Percentiles rank a stretch among this genome's conserved stretches.
Conservation (phyloP, 2,888 invertebrate genomes). For the Ectropis crepuscularia region DNA sequence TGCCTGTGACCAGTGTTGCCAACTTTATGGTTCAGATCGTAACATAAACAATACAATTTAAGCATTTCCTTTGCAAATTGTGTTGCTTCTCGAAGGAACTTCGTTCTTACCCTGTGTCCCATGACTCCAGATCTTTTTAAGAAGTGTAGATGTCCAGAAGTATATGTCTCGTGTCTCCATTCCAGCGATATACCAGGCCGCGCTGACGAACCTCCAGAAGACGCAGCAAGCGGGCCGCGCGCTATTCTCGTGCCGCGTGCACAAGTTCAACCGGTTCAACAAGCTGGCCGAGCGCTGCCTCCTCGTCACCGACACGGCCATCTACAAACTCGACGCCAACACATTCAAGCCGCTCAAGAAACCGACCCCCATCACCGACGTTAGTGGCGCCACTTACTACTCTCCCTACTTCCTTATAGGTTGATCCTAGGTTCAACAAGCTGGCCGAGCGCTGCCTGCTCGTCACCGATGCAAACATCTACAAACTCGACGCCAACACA, state of each 20-base stretch:
- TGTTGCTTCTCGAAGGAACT: no score
- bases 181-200: constrained; percentile 64
- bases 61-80: no score
- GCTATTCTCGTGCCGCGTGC: constrained; percentile 88
- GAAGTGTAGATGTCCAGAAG: no score
- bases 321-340: constrained; percentile 94
- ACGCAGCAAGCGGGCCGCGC: constrained; percentile 68
- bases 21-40: no score
- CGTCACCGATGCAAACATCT: constrained; percentile 93
- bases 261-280: constrained; percentile 88
- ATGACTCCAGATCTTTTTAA: no score
- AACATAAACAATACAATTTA: no score
- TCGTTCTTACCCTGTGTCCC: no score
- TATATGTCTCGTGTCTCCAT: not conserved
- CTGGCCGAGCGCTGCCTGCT: constrained; percentile 95
- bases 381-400: constrained; percentile 50
- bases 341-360: constrained; percentile 95
- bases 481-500: constrained; percentile 93
- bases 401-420: no score
- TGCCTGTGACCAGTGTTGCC: no score
- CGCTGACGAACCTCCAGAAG: constrained; percentile 62
- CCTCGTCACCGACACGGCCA: constrained; percentile 91
- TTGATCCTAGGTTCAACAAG: constrained; percentile 90
- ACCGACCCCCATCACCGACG: constrained; percentile 91
- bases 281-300: constrained; percentile 95